Conservation (phyloP, 2,797 vertebrate genomes). For the Perodicticus potto region DNA sequence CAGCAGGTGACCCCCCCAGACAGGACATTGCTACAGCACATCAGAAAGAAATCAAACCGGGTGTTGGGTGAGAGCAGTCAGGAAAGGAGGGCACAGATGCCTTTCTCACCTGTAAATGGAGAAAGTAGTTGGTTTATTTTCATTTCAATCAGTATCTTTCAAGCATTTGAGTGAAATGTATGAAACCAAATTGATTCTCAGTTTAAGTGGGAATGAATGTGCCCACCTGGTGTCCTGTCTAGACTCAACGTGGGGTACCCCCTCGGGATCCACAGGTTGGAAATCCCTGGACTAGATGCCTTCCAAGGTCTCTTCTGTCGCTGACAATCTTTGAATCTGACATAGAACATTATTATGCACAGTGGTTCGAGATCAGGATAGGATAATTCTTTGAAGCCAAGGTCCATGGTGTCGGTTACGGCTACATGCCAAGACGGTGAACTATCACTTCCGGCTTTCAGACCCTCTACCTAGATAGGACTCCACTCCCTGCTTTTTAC, state of each 20-base stretch:
- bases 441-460: background rate
- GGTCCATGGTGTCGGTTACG: background rate
- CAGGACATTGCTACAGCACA: no score
- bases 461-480: background rate
- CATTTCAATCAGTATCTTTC: background rate
- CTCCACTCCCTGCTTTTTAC: background rate
- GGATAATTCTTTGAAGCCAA: background rate
- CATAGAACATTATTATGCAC: no score
- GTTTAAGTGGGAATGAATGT: background rate
- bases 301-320: background rate
- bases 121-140: no score
- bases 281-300: background rate
- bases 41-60: background rate
- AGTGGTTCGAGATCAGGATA: background rate
- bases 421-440: background rate
- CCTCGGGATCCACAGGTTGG: background rate
- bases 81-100: fast-evolving
- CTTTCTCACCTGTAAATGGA: background rate
- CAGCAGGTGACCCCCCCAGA: fast-evolving
- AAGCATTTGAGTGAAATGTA: background rate
- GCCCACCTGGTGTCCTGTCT: background rate
- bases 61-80: fast-evolving
- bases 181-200: background rate
- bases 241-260: background rate
- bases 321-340: background rate